phyloP scores from a whole-genome alignment of 2,797 vertebrate genomes.

The Hemitrygon akajei region DNA sequence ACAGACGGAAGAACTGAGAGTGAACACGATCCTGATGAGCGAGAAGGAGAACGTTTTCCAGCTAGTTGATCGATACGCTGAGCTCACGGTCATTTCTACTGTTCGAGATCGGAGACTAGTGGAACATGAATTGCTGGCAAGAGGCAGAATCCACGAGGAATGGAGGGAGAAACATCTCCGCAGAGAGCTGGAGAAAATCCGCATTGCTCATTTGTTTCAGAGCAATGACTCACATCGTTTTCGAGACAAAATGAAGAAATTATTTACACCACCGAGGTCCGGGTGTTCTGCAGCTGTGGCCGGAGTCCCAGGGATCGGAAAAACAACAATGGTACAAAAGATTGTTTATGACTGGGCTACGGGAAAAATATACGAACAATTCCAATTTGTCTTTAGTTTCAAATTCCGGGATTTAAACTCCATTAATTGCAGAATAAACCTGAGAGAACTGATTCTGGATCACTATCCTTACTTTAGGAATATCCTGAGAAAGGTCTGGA shows the following conservation, averaged over 20 bases:
- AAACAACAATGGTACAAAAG: neutral
- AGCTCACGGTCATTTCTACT: no score
- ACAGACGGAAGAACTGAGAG: no score
- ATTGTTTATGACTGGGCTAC: neutral
- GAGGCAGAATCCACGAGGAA: neutral
- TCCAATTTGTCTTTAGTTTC: neutral
- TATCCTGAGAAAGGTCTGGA: no score
- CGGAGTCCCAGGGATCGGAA: neutral
- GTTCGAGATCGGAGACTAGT: no score
- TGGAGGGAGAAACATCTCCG: neutral
- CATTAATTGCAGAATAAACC: neutral
- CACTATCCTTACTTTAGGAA: no score
- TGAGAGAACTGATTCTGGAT: no score
- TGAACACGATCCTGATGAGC: no score
- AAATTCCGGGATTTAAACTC: neutral
- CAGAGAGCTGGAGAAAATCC: neutral
- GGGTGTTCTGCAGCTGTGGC: neutral
- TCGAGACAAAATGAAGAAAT: neutral
- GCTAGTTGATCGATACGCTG: no score
- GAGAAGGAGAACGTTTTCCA: no score
- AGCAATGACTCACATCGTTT: neutral
- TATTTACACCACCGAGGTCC: no score
- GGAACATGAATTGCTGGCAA: no score
- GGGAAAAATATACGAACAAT: neutral
- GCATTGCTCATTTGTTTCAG: neutral